A percentile compares a stretch with the other conserved stretches of the same genome.
phyloP scores from a whole-genome alignment of 2,113 vertebrate species.

The Catharus fuscescens region DNA sequence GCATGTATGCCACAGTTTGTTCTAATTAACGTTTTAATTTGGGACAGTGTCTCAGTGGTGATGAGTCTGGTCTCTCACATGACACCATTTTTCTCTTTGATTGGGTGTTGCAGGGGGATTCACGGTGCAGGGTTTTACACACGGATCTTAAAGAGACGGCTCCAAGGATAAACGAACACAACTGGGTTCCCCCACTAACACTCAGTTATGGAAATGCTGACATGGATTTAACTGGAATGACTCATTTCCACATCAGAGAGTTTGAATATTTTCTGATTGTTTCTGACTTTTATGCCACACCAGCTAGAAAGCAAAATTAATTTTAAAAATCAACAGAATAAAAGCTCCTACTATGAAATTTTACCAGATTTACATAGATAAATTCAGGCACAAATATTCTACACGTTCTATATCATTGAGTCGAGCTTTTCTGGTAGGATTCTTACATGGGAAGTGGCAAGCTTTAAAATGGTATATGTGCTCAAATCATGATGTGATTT shows the following conservation, averaged over 20 bases:
- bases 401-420: background rate
- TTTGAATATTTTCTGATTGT: background rate
- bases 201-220: background rate
- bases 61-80: slow-evolving; percentile 12
- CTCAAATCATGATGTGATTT: slow-evolving; percentile 67
- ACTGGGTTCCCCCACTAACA: background rate
- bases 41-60: slow-evolving; percentile 8
- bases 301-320: background rate
- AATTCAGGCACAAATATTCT: background rate
- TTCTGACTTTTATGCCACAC: background rate
- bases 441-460: background rate
- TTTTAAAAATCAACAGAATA: background rate
- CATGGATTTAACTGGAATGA: background rate
- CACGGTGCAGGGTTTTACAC: background rate
- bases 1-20: background rate
- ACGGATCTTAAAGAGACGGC: background rate
- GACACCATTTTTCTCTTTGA: slow-evolving; percentile 8
- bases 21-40: slow-evolving; percentile 58
- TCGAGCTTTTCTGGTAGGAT: background rate
- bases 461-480: slow-evolving; percentile 38
- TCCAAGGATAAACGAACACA: background rate
- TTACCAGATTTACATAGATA: background rate
- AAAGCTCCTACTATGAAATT: background rate
- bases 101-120: slow-evolving; percentile 25
- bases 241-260: background rate